phyloP scores from a whole-genome alignment of 2,888 invertebrate genomes.

The Xestobium rufovillosum region DNA sequence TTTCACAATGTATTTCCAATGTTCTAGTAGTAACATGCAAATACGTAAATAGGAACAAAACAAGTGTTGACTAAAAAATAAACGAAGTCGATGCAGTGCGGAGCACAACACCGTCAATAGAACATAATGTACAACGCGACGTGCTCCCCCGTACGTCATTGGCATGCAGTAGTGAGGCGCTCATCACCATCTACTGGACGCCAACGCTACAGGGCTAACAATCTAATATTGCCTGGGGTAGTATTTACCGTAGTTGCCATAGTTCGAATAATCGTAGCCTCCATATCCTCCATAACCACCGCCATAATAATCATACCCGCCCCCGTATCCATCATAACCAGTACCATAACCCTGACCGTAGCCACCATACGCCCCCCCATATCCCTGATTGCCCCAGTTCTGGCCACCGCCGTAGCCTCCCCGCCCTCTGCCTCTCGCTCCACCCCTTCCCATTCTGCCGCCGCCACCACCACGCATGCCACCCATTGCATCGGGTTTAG shows the following conservation, averaged over 20 bases:
- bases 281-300: constrained; percentile 67
- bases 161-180: constrained; percentile 27
- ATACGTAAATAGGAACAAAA: constrained; percentile 38
- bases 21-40: constrained; percentile 36
- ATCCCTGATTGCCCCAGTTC: constrained; percentile 57
- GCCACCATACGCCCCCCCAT: constrained; percentile 55
- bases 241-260: constrained; percentile 77
- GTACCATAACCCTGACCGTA: constrained; percentile 49
- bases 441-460: constrained; percentile 56
- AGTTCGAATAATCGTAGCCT: constrained; percentile 74
- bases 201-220: constrained; percentile 20
- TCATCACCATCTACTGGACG: constrained; percentile 26
- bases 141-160: no score
- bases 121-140: no score
- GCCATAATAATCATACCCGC: constrained; percentile 60
- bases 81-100: no score
- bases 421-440: constrained; percentile 64
- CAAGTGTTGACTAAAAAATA: constrained; percentile 35
- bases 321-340: constrained; percentile 68
- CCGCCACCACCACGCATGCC: constrained; percentile 54
- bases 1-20: constrained; percentile 59
- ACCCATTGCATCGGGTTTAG: constrained; percentile 72
- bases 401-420: constrained; percentile 53
- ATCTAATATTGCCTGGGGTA: constrained; percentile 31
- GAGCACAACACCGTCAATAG: no score